Evolutionary conservation across 2,113 vertebrate genomes (phyloP).

Genomic region (Fulmarus glacialis): DNA sequence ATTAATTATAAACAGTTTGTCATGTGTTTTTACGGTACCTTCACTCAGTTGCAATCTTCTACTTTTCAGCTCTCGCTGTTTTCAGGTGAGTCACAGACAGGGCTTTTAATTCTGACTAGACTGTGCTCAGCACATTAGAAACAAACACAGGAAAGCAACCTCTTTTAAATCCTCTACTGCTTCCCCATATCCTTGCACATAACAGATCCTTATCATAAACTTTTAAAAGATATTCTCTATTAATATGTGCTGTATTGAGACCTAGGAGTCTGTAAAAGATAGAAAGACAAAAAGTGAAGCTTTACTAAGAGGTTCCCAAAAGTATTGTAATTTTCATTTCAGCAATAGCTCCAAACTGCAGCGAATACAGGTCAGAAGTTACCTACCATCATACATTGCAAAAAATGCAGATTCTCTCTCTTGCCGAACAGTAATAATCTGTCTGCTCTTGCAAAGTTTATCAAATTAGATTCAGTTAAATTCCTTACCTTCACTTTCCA

Average conservation of each 20-base stretch:
- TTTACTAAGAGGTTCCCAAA: not conserved
- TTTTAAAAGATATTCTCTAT: not conserved
- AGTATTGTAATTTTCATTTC: not conserved
- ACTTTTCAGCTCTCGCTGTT: not conserved
- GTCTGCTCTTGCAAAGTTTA: not conserved
- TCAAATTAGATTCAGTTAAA: not conserved
- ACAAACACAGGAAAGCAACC: not conserved
- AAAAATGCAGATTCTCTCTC: not conserved
- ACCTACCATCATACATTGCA: not conserved
- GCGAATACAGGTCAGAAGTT: not conserved
- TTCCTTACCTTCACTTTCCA: not conserved
- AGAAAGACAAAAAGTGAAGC: not conserved
- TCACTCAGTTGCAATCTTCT: not conserved
- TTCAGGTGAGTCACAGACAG: not conserved
- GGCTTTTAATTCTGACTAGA: not conserved
- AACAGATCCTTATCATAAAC: not conserved
- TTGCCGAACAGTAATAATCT: not conserved
- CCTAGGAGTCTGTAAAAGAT: not conserved
- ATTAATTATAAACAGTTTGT: not conserved
- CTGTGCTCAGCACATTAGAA: not conserved
- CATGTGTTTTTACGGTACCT: not conserved
- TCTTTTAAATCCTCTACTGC: not conserved
- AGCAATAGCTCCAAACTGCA: not conserved
- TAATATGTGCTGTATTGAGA: not conserved
- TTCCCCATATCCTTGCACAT: not conserved